A percentile compares a stretch with the other conserved stretches of the same genome.
phyloP scores from a whole-genome alignment of 2,888 invertebrate species.

The Metallyticus violacea region DNA sequence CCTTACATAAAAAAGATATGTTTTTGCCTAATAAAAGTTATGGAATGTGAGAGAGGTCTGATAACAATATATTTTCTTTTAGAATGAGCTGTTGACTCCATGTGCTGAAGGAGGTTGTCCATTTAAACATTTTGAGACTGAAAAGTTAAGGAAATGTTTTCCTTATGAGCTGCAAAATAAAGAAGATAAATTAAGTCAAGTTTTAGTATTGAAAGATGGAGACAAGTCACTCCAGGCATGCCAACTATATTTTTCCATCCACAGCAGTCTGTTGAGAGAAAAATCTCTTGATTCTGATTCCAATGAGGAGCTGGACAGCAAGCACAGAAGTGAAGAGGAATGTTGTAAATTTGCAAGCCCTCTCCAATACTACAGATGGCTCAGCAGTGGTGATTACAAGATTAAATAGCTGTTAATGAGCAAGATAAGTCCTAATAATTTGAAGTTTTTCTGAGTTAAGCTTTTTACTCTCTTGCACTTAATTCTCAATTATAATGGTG shows the following conservation, averaged over 20 bases:
- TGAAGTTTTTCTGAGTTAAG: too few relatives aligned
- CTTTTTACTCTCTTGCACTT: too few relatives aligned
- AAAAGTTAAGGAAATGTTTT: constrained; percentile 41
- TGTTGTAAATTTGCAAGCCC: not conserved
- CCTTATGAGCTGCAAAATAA: not conserved
- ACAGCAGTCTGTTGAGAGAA: not conserved
- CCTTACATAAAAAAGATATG: too few relatives aligned
- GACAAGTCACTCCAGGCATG: constrained; percentile 11
- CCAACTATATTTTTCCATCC: not conserved
- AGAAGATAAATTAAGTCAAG: not conserved
- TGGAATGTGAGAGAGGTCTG: too few relatives aligned
- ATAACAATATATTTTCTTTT: too few relatives aligned
- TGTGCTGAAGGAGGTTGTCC: constrained; percentile 61
- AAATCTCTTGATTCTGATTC: not conserved
- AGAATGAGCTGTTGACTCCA: constrained; percentile 45
- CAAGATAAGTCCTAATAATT: too few relatives aligned
- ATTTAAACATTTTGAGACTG: constrained; percentile 56
- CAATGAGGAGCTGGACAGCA: not conserved
- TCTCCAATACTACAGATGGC: not conserved
- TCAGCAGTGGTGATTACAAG: not conserved
- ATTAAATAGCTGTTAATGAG: not conserved
- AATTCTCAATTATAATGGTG: too few relatives aligned
- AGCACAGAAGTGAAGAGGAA: not conserved
- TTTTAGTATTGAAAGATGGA: not conserved
- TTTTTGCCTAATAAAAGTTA: too few relatives aligned